Evolutionary conservation across 2,888 invertebrate species (phyloP), one percentile per base, ranked within the genome.

Genomic region (Drosophila meridionalis): DNA sequence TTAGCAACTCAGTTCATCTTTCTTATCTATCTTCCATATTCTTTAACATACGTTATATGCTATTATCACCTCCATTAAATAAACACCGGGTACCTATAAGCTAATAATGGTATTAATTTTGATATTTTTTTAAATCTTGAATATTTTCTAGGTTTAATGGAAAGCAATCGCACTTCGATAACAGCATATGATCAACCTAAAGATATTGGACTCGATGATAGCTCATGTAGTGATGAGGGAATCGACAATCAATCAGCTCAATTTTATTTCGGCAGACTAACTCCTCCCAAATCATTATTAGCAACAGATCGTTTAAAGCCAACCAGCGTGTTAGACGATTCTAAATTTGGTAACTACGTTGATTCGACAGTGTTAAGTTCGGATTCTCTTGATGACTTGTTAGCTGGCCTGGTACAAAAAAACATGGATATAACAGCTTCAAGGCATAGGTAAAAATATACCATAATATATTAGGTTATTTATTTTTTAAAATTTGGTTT

Each of bases 171-270:
- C 48, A 30, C 7, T 14, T 28, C 20, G 30, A 30, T 14, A 12
- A 14, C 48, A 12, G 30, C 48, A 12, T 14, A 7, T 48, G 48
- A 48, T 14, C 48, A 30, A 30, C 14, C 8, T 6, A 48, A 48
- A 30, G 14, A 30, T 30, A 48, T 5, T 30, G 48, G 14, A 30
- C 48, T 14, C 2, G 48, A 48, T 8, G 48, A 48, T 12, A 48
- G 48, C 48, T 48, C 48, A 12, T 30, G 48, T 30, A 48, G 48
- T 48, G 48, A 48, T 14, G 48, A 30, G 7, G 28, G 28, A 14
- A 30, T 30, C 30, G 28, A 43, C 20, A 43, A 43, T 20, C 43
- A 43, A 30, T 48, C 48, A 48, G 48, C 14, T 48, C 43, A 43
- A 20, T 43, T 9, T 43, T 43, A 43, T 43, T 9, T 43, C 9